Evolutionary conservation across 2,888 invertebrate genomes (phyloP), one percentile per base, ranked within the genome.

Genomic region (Heliconius erato): DNA sequence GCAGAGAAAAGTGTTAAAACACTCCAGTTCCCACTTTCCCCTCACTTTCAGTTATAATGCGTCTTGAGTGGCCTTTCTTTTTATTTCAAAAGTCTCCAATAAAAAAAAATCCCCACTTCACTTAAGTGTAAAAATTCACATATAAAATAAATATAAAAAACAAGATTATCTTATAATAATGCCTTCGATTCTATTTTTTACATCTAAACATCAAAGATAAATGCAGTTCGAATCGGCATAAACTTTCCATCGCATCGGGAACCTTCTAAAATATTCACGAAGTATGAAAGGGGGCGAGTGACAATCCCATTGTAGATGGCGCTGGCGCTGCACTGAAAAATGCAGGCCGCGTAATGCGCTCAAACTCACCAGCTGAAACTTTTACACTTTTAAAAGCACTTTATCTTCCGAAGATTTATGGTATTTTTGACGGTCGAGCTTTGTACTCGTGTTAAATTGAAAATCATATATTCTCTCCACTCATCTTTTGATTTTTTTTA

Each of bases 321-420:
- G 81, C 71, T 69, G 77, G 69, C 69, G 76, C 69, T 71, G 77
- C 81, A 74, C 74, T 76, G 79, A 84, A 82, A 82, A 83, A 83
- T 84, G 79, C 80, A 82, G 65, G 78, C 82, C 80, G 67, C 85
- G 77, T 59, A 71, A 54, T 69, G 77, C 77, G 68, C 69, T 81
- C 69, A 71, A 84, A 84, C 67, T 82, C 82, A 86, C 81, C 81
- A 86, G 86, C 87, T 88, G 83, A 89, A 90, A 91, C 87, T 91
- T 90, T 88, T 86, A 87, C 88, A 87, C 88, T 88, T 85, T 86
- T 82, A 84, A 82, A 86, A 86, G 82, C 86, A 89, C 89, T 89
- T 90, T 90, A 89, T 89, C 88, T 90, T 87, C 81, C 84, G 84
- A 86, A 90, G 89, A 91, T 92, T 92, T 91, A 91, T 89, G 88